Conservation (phyloP, 2,888 invertebrate species). For the Lutraria lutraria region DNA sequence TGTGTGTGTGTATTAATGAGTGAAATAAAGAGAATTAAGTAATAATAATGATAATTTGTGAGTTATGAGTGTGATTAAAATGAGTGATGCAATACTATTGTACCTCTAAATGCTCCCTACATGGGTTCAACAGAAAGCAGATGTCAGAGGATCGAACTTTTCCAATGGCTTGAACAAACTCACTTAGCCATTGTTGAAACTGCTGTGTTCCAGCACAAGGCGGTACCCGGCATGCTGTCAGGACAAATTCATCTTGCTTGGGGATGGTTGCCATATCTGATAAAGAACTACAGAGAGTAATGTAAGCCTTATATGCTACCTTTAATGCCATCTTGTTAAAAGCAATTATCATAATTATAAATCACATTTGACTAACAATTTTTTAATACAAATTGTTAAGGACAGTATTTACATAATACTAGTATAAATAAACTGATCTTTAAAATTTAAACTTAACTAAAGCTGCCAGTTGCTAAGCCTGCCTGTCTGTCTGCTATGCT, state of each 20-base stretch:
- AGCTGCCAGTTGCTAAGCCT: too few relatives aligned
- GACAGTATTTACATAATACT: too few relatives aligned
- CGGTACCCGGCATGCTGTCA: slow-evolving; percentile 47
- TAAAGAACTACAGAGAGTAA: background rate
- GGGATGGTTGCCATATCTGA: slow-evolving; percentile 12
- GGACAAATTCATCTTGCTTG: background rate
- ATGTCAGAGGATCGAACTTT: slow-evolving; percentile 53
- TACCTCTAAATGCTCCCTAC: slow-evolving; percentile 50
- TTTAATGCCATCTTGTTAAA: background rate
- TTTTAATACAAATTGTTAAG: too few relatives aligned
- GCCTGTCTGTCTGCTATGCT: too few relatives aligned
- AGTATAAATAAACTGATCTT: too few relatives aligned
- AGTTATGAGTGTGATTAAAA: too few relatives aligned
- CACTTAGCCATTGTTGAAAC: slow-evolving; percentile 71
- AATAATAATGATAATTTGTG: too few relatives aligned
- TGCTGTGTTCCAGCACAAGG: slow-evolving; percentile 61
- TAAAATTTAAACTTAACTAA: too few relatives aligned
- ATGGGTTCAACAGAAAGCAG: slow-evolving; percentile 51
- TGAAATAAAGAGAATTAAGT: too few relatives aligned
- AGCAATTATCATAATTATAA: background rate
- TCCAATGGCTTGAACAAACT: slow-evolving; percentile 59
- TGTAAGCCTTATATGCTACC: background rate
- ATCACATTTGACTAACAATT: too few relatives aligned
- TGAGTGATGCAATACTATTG: background rate
- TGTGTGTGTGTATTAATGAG: too few relatives aligned